Percentiles rank a stretch among this genome's conserved stretches.
Evolutionary conservation across 2,888 invertebrate genomes (phyloP).

Genomic region (Eretmocerus hayati): DNA sequence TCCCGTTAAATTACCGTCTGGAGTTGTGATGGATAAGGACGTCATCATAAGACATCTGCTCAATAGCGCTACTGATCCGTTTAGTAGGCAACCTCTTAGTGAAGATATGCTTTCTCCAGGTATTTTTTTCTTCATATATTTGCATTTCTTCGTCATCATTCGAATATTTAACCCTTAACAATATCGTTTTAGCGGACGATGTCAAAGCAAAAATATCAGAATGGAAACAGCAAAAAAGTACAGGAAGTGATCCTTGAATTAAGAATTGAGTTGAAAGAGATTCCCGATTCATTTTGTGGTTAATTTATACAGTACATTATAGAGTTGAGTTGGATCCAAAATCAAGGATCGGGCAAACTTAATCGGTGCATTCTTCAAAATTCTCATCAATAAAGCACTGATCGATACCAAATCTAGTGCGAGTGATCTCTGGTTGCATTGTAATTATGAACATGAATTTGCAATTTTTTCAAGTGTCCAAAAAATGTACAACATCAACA

Average conservation of each 20-base stretch:
- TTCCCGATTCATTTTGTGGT: slow-evolving; percentile 7
- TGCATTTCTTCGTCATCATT: neutral
- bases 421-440: slow-evolving; percentile 41
- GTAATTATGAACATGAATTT: slow-evolving; percentile 42
- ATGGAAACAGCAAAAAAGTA: slow-evolving; percentile 78
- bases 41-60: slow-evolving; percentile 89
- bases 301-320: slow-evolving; percentile 16
- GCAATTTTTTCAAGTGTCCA: slow-evolving; percentile 41
- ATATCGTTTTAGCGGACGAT: slow-evolving; percentile 58
- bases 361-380: slow-evolving; percentile 25
- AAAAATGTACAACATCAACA: slow-evolving; percentile 23
- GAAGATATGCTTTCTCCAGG: slow-evolving; percentile 90
- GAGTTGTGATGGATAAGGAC: slow-evolving; percentile 84
- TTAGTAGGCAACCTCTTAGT: slow-evolving; percentile 89
- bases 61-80: slow-evolving; percentile 96
- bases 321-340: slow-evolving; percentile 14
- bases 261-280: slow-evolving; percentile 5
- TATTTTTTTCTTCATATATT: slow-evolving; percentile 41
- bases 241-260: slow-evolving; percentile 12
- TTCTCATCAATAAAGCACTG: slow-evolving; percentile 21
- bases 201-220: slow-evolving; percentile 77
- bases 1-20: slow-evolving; percentile 87
- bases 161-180: too few relatives aligned
- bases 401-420: slow-evolving; percentile 31
- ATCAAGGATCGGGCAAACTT: slow-evolving; percentile 19